These are phyloP conservation scores for Coendou prehensilis DNA, from an alignment of 2,797 vertebrate genomes.

Conservation along the genomic window DNA sequence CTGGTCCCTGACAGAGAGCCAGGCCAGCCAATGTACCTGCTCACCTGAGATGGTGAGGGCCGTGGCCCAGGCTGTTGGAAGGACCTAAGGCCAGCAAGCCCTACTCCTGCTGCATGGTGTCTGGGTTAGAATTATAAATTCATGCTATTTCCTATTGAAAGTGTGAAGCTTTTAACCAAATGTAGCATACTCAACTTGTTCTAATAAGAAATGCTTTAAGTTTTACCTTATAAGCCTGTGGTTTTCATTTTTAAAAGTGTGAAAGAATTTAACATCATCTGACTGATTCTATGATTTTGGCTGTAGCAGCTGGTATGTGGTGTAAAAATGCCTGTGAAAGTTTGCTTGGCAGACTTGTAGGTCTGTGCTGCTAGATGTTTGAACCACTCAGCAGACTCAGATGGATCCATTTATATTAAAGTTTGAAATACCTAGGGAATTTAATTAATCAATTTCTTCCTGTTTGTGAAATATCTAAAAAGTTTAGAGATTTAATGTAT, in stretches of 20 bases:
- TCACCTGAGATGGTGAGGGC: background rate
- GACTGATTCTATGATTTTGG: background rate
- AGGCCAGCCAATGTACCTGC: background rate
- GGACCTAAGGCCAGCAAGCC: no score
- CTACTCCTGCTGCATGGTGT: background rate
- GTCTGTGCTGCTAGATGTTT: background rate
- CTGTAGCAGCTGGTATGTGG: accelerated
- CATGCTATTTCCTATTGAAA: background rate
- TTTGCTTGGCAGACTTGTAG: accelerated
- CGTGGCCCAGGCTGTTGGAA: background rate
- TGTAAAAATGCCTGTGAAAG: accelerated
- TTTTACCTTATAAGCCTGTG: background rate
- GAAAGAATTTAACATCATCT: background rate
- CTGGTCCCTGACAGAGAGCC: background rate
- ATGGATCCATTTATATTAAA: accelerated
- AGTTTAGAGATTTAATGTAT: background rate
- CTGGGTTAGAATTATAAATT: background rate
- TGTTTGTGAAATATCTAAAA: background rate
- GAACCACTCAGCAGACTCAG: background rate
- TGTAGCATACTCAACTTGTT: background rate
- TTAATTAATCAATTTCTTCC: background rate
- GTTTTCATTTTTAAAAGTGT: background rate
- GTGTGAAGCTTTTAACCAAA: background rate
- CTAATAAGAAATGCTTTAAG: background rate
- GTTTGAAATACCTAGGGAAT: background rate